These are phyloP conservation scores for Heliconius sara DNA, from an alignment of 2,888 invertebrate genomes.

Conservation along the genomic window DNA sequence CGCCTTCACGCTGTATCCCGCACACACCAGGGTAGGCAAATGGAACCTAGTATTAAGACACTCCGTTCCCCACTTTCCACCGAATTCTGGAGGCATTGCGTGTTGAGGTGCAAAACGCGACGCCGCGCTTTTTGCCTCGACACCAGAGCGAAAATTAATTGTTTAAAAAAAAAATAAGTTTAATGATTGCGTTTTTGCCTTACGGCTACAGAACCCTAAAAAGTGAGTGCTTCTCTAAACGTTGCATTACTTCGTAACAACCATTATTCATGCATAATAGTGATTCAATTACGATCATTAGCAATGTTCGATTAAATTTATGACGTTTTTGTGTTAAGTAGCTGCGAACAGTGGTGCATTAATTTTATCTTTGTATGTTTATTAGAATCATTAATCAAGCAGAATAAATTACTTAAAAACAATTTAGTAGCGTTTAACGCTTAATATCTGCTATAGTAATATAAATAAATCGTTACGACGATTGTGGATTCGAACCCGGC, in stretches of 20 bases:
- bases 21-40: too few relatives aligned
- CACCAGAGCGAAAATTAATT: too few relatives aligned
- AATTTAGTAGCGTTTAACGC: not conserved
- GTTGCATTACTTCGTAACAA: conserved; percentile 19
- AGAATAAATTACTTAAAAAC: not conserved
- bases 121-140: too few relatives aligned
- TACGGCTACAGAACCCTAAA: not conserved
- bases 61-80: too few relatives aligned
- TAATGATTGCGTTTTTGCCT: not conserved
- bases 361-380: not conserved
- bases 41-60: too few relatives aligned
- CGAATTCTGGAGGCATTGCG: too few relatives aligned
- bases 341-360: not conserved
- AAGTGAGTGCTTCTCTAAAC: conserved; percentile 16
- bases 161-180: not conserved
- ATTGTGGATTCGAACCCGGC: too few relatives aligned
- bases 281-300: conserved; percentile 22
- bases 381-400: too few relatives aligned
- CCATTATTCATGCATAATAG: conserved; percentile 26
- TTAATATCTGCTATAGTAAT: not conserved
- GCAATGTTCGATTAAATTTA: conserved; percentile 13
- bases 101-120: too few relatives aligned
- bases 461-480: too few relatives aligned
- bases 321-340: conserved; percentile 15
- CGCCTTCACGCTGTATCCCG: too few relatives aligned